Evolutionary conservation across 1,140 invertebrate species (phyloP).

Genomic region (Fopius arisanus): DNA sequence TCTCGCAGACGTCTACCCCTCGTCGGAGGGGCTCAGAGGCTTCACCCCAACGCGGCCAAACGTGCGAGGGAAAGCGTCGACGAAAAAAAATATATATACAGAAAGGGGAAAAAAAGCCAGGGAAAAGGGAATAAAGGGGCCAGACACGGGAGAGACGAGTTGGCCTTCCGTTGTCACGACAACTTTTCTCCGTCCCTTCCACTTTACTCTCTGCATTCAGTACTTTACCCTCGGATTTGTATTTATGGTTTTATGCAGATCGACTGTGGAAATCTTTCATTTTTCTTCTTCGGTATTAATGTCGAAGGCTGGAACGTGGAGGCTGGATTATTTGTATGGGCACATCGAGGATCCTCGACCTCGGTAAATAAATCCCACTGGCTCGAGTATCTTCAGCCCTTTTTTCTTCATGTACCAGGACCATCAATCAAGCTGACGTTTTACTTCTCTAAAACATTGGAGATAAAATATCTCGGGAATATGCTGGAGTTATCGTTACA

Average conservation of each 20-base stretch:
- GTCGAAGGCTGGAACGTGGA: too few relatives aligned
- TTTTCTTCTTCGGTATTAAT: too few relatives aligned
- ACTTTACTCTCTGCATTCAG: not conserved
- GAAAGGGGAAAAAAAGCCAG: slow-evolving; percentile 3
- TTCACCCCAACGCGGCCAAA: not conserved
- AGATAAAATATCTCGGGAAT: not conserved
- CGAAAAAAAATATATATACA: too few relatives aligned
- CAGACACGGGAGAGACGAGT: slow-evolving; percentile 15
- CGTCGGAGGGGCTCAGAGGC: not conserved
- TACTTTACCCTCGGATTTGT: not conserved
- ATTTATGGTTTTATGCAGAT: not conserved
- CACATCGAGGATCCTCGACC: not conserved
- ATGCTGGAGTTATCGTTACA: not conserved
- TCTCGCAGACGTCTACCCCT: slow-evolving; percentile 5
- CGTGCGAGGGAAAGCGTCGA: slow-evolving; percentile 14
- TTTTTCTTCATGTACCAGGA: not conserved
- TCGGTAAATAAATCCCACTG: slow-evolving; percentile 4
- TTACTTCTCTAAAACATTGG: not conserved
- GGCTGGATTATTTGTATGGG: not conserved
- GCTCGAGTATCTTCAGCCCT: not conserved
- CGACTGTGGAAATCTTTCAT: too few relatives aligned
- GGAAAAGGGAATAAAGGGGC: not conserved
- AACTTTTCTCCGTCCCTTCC: slow-evolving; percentile 12
- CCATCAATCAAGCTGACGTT: not conserved
- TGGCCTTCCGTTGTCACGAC: not conserved